phyloP scores from a whole-genome alignment of 2,888 invertebrate genomes.

The Lissocephala sabroskyi region DNA sequence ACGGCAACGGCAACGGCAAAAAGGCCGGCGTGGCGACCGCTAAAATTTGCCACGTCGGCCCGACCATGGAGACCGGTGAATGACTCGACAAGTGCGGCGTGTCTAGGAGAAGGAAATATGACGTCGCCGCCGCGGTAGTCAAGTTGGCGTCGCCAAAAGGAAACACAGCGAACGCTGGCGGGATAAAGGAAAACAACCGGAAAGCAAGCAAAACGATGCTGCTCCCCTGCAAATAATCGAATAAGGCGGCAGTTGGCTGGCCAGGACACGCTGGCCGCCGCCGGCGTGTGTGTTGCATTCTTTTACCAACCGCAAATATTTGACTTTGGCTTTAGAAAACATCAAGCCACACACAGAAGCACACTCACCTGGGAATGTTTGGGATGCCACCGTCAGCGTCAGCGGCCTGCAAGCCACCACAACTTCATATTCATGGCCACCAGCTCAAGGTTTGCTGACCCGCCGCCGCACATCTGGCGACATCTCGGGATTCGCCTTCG shows the following conservation, averaged over 20 bases:
- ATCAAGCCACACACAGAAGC: slow-evolving; percentile 5
- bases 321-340: slow-evolving; percentile 34
- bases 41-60: slow-evolving; percentile 31
- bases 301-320: slow-evolving; percentile 50
- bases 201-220: slow-evolving; percentile 55
- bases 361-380: slow-evolving; percentile 22
- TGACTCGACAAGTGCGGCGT: slow-evolving; percentile 52
- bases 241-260: slow-evolving; percentile 21
- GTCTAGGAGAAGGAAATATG: slow-evolving; percentile 44
- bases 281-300: slow-evolving; percentile 44
- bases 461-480: slow-evolving; percentile 27
- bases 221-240: slow-evolving; percentile 60
- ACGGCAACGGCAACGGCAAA: not conserved
- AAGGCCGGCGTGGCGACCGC: slow-evolving; percentile 22
- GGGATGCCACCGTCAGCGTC: slow-evolving; percentile 33
- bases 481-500: slow-evolving; percentile 21
- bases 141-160: slow-evolving; percentile 19
- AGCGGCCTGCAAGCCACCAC: slow-evolving; percentile 33
- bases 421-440: slow-evolving; percentile 22
- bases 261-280: slow-evolving; percentile 2
- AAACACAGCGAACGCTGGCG: slow-evolving; percentile 9
- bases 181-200: slow-evolving; percentile 48
- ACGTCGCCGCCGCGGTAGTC: slow-evolving; percentile 27
- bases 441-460: not conserved
- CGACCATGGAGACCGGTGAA: slow-evolving; percentile 41